Evolutionary conservation across 1,140 invertebrate genomes (phyloP), one percentile per base, ranked within the genome.

Genomic region (Meloidogyne hapla): DNA sequence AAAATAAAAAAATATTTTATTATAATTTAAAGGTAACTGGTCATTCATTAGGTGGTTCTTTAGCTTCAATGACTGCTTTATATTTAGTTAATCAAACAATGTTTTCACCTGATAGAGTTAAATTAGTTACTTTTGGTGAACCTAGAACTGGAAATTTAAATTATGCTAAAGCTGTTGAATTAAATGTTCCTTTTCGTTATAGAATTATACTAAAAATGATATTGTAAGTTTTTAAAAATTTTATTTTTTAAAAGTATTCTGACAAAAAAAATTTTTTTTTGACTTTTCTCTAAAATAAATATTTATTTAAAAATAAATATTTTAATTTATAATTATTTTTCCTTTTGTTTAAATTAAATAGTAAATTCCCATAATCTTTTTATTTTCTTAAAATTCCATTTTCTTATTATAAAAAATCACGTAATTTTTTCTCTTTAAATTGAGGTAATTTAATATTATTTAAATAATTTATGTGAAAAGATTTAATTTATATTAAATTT

Each of bases 51-150:
- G 84, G 84, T 45, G 84, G 86, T 45, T 80, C 78, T 63, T 72
- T 86, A 23, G 84, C 84, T 21, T 87, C 84, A 21, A 86, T 86
- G 79, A 86, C 86, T 26, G 83, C 84, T 10, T 70, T 86, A 3
- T 88, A 86, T 66, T 73, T 87, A 21, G 84, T 82, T 26, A 86
- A 86, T 74, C 80, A 85, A 64, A 83, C 83, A 5, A 64, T 81
- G 38, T 85, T 87, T 69, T 75, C 79, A 18, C 28, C 78, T 5
- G 78, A 85, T 33, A 81, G 81, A 71, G 81, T 84, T 42, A 77
- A 84, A 45, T 28, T 86, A 28, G 81, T 86, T 23, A 86, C 84
- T 23, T 86, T 87, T 38, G 84, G 84, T 18, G 84, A 86, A 69
- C 84, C 84, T 6, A 62, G 84, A 65, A 87, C 86, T 56, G 86